These are phyloP conservation scores for Narcine bancroftii DNA, from an alignment of 2,113 vertebrate genomes.

Conservation along the genomic window DNA sequence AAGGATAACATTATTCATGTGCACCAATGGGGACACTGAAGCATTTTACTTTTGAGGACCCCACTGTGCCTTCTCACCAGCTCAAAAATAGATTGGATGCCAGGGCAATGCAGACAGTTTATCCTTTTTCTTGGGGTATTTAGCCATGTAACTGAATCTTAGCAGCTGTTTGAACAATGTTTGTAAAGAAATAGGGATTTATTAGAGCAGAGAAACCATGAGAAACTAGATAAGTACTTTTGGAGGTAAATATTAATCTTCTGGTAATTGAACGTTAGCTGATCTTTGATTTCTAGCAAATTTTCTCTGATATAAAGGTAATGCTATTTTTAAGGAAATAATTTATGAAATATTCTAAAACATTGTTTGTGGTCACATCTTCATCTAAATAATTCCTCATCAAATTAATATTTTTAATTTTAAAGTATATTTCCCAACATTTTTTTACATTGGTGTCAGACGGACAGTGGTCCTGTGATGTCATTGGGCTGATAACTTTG, in stretches of 20 bases:
- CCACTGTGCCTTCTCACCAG: not conserved
- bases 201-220: not conserved
- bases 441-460: not conserved
- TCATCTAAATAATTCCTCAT: not conserved
- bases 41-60: not conserved
- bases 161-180: not conserved
- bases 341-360: not conserved
- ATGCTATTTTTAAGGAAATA: not conserved
- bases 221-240: not conserved
- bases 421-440: not conserved
- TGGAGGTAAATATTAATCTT: not conserved
- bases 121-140: not conserved
- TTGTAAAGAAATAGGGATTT: not conserved
- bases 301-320: not conserved
- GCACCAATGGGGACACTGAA: not conserved
- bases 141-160: not conserved
- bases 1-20: conserved; percentile 1
- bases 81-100: not conserved
- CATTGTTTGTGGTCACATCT: not conserved
- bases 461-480: not conserved
- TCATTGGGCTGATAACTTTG: not conserved
- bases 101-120: not conserved
- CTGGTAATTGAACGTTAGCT: not conserved
- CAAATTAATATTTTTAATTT: not conserved
- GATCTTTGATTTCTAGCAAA: not conserved